Evolutionary conservation across 2,113 vertebrate species (phyloP), one percentile per base, ranked within the genome.

Genomic region (Pterocles burchelli): DNA sequence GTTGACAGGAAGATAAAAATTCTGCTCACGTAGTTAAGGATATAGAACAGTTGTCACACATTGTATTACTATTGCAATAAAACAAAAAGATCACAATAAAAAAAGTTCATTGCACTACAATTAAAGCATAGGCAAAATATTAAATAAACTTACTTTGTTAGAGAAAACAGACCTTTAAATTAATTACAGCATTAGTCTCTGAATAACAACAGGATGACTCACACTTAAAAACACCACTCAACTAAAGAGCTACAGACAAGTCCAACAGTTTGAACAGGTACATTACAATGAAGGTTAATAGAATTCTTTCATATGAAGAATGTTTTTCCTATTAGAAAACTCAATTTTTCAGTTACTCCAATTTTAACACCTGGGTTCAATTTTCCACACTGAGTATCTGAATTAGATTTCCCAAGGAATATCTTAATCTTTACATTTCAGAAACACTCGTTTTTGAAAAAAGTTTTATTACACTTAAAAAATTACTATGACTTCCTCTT

Each of bases 151-250:
- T 88, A 70, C 20, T 94, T 95, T 91, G 62, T 68, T 88, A 85
- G 41, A 78, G 84, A 89, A 93, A 92, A 95, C 4, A 95, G 66
- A 88, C 12, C 77, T 85, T 95, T 76, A 80, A 88, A 95, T 43
- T 78, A 93, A 93, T 89, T 80, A 83, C 57, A 72, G 11, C 59
- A 93, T 96, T 80, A 92, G 76, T 73, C 13, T 88, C 75, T 65
- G 25, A 55, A 70, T 78, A 91, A 83, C 36, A 88, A 73, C 65
- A 87, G 48, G 16, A 81, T 94, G 88, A 95, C 51, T 91, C 84
- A 79, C 4, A 70, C 28, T 74, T 87, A 59, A 73, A 85, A 79
- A 58, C 12, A 87, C 16, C 57, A 85, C 65, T 51, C 65, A 91
- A 43, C 61, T 78, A 20, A 58, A 78, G n/a, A 73, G 34, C 54